Evolutionary conservation across 2,113 vertebrate genomes (phyloP).

Genomic region (Hypocryptadius cinnamomeus): DNA sequence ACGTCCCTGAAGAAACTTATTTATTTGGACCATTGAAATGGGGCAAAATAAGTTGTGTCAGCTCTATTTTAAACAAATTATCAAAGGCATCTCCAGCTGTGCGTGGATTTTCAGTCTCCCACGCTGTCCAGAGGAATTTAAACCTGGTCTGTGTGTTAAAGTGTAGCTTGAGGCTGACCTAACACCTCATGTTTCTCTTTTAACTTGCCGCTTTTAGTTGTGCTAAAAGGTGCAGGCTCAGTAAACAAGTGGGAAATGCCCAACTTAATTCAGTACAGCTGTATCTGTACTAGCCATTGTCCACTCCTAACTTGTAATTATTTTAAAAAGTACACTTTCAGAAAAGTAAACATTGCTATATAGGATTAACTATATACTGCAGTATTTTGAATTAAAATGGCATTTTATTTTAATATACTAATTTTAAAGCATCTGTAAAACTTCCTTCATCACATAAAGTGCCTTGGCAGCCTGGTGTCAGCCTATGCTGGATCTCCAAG

Average conservation of each 20-base stretch:
- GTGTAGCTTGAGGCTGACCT: not conserved
- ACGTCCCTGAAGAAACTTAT: fast-evolving
- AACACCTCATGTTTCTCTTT: not conserved
- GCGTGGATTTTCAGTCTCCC: not conserved
- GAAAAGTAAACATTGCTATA: not conserved
- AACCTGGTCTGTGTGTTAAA: not conserved
- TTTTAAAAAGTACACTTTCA: not conserved
- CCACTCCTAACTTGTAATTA: not conserved
- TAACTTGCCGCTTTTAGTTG: not conserved
- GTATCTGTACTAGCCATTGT: not conserved
- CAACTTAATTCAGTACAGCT: not conserved
- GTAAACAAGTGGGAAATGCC: not conserved
- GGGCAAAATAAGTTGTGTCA: not conserved
- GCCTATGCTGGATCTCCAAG: not conserved
- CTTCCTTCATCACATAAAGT: not conserved
- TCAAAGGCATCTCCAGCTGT: not conserved
- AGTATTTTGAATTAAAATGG: not conserved
- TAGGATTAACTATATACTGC: not conserved
- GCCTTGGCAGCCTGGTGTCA: not conserved
- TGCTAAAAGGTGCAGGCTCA: not conserved
- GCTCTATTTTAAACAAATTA: not conserved
- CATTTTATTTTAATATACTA: not conserved
- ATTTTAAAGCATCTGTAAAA: not conserved
- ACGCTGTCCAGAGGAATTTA: not conserved
- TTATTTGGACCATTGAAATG: not conserved